These are phyloP conservation scores for Streptopelia turtur DNA, from an alignment of 2,797 vertebrate species.

Conservation along the genomic window DNA sequence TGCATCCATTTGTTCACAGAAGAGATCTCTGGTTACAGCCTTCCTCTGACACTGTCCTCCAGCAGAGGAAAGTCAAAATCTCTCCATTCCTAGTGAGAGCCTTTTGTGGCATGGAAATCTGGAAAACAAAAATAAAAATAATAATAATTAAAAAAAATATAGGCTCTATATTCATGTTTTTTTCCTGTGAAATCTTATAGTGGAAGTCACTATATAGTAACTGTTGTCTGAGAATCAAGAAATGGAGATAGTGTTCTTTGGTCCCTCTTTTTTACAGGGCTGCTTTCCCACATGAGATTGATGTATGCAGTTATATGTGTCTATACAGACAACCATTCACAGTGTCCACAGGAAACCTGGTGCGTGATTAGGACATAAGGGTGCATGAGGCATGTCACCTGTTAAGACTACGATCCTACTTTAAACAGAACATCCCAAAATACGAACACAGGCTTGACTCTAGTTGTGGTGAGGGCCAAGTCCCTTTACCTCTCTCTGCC, in stretches of 20 bases:
- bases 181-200: background rate
- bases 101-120: background rate
- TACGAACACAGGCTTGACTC: background rate
- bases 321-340: background rate
- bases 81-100: background rate
- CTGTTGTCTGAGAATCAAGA: background rate
- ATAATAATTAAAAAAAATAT: background rate
- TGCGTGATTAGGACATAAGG: background rate
- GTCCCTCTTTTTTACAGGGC: background rate
- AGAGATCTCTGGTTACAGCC: background rate
- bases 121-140: background rate
- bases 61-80: background rate
- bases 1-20: background rate
- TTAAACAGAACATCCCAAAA: background rate
- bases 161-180: background rate
- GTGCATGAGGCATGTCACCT: background rate
- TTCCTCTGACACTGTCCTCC: background rate
- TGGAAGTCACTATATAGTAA: background rate
- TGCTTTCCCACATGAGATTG: background rate
- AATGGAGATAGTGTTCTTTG: background rate
- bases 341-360: background rate
- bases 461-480: rapidly evolving
- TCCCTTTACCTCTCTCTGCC: background rate
- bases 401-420: background rate
- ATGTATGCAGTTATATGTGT: background rate